phyloP scores from a whole-genome alignment of 1,140 invertebrate genomes.

The Drepana arcuata region DNA sequence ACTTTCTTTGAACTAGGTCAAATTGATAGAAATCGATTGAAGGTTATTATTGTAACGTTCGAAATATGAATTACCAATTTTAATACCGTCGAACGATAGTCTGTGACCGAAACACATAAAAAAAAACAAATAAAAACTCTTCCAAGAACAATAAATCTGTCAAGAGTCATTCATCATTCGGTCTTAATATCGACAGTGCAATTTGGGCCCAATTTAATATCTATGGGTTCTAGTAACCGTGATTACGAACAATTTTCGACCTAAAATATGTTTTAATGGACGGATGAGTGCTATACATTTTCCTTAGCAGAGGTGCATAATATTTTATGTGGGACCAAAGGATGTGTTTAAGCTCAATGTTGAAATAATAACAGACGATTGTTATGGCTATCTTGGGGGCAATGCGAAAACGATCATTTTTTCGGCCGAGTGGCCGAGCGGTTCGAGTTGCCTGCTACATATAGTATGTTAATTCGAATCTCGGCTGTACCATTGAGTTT shows the following conservation, averaged over 20 bases:
- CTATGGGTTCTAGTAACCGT: conserved; percentile 4
- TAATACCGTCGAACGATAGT: background rate
- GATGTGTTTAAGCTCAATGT: conserved; percentile 12
- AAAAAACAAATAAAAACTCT: background rate
- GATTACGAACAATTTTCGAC: conserved; percentile 12
- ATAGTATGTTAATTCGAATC: too few relatives aligned
- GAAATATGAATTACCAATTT: background rate
- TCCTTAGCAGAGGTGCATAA: conserved; percentile 17
- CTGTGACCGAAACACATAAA: background rate
- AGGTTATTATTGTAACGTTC: too few relatives aligned
- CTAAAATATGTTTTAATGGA: conserved; percentile 27
- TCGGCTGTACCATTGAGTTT: too few relatives aligned
- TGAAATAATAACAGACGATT: conserved; percentile 14
- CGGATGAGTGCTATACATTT: conserved; percentile 22
- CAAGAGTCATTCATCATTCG: too few relatives aligned
- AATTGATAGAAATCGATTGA: too few relatives aligned
- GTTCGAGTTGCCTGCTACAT: too few relatives aligned
- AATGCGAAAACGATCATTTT: background rate
- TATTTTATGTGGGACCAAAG: conserved; percentile 18
- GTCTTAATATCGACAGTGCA: background rate
- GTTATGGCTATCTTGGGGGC: background rate
- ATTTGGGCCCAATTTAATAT: background rate
- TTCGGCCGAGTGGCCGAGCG: background rate
- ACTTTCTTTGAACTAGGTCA: too few relatives aligned
- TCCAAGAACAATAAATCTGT: too few relatives aligned